A percentile compares a stretch with the other conserved stretches of the same genome.
phyloP scores from a whole-genome alignment of 2,888 invertebrate species.

The Micoletzkya japonica region DNA sequence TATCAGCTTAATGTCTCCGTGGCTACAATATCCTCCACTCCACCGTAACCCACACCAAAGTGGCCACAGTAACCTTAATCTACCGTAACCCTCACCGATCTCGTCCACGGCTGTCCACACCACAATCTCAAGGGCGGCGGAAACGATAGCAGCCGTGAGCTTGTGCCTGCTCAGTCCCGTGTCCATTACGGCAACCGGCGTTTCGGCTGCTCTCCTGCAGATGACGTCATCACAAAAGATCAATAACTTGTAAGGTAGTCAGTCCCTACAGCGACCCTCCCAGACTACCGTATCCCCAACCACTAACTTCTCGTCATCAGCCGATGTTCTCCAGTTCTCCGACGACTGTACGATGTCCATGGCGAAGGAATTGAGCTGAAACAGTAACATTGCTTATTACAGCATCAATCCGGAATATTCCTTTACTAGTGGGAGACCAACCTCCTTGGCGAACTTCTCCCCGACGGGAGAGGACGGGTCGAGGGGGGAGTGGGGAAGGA shows the following conservation, averaged over 20 bases:
- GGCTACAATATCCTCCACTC: background rate
- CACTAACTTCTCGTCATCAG: slow-evolving; percentile 23
- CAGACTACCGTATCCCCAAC: background rate
- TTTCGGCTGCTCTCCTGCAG: slow-evolving; percentile 8
- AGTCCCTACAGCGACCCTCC: background rate
- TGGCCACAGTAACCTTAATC: background rate
- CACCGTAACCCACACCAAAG: background rate
- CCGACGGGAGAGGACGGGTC: slow-evolving; percentile 36
- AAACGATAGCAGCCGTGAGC: slow-evolving; percentile 76
- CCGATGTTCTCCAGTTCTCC: slow-evolving; percentile 1
- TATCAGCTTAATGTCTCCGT: background rate
- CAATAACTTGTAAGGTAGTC: background rate
- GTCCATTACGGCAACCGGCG: slow-evolving; percentile 11
- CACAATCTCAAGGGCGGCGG: slow-evolving; percentile 92
- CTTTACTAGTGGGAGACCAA: slow-evolving; percentile 19
- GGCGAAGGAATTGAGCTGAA: slow-evolving; percentile 26
- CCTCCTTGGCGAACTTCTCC: slow-evolving; percentile 52
- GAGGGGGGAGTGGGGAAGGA: slow-evolving; percentile 46
- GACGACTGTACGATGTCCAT: slow-evolving; percentile 20
- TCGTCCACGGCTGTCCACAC: slow-evolving; percentile 87
- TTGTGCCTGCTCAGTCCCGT: slow-evolving; percentile 37
- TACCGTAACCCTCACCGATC: slow-evolving; percentile 70
- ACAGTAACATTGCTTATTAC: background rate
- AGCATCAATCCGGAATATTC: background rate
- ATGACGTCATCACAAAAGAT: background rate